These are phyloP conservation scores for Struthidea cinerea DNA, from an alignment of 2,113 vertebrate species.

Conservation along the genomic window DNA sequence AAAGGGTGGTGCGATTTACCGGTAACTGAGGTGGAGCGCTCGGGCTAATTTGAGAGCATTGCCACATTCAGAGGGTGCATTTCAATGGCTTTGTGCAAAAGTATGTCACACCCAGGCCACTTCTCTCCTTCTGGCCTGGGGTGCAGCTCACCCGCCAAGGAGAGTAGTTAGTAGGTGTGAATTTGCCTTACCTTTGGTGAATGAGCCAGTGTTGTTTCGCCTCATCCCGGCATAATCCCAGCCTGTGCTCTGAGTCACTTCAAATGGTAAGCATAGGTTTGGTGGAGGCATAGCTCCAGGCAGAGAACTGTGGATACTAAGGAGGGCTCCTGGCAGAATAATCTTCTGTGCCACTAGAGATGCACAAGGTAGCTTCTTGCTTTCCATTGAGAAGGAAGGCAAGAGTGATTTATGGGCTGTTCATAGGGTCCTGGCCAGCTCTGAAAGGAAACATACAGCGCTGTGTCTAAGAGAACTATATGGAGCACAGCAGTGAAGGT, in stretches of 20 bases:
- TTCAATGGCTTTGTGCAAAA: neutral
- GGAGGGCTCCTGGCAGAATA: neutral
- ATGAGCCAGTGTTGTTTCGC: neutral
- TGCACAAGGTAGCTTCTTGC: neutral
- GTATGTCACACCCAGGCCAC: neutral
- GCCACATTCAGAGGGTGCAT: neutral
- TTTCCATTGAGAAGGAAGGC: neutral
- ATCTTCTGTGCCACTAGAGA: neutral
- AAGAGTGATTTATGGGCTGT: neutral
- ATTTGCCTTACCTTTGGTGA: neutral
- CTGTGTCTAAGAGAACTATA: neutral
- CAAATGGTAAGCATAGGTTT: neutral
- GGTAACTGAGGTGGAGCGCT: neutral
- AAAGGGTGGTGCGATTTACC: neutral
- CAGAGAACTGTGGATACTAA: neutral
- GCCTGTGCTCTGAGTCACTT: neutral
- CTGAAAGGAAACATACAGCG: neutral
- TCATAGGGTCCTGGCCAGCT: neutral
- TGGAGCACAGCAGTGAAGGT: neutral
- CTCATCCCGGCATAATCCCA: neutral
- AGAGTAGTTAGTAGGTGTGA: conserved; percentile 27
- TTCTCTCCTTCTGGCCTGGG: neutral
- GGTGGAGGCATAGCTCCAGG: neutral
- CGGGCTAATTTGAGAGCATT: neutral
- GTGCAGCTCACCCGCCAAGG: neutral